phyloP scores from a whole-genome alignment of 2,113 vertebrate genomes.

The Xiphophorus maculatus region DNA sequence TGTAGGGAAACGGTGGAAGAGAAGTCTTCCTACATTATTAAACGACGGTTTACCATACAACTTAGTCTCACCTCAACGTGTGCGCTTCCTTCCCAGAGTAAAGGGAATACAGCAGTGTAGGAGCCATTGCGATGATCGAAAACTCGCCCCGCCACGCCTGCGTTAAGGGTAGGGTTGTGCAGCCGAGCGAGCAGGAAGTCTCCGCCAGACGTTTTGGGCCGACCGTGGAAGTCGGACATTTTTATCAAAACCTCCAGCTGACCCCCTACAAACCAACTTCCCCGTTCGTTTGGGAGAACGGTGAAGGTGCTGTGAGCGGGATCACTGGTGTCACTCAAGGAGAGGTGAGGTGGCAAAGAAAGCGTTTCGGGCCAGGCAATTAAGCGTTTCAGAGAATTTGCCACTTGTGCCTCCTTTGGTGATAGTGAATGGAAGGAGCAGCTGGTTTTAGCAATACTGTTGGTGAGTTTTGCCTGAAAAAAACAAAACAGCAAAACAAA shows the following conservation, averaged over 20 bases:
- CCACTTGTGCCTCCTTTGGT: slow-evolving; percentile 78
- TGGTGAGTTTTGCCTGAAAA: not conserved
- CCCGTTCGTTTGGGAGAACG: slow-evolving; percentile 69
- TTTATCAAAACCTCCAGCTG: slow-evolving; percentile 84
- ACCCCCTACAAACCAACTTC: slow-evolving; percentile 82
- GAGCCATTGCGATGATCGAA: slow-evolving; percentile 86
- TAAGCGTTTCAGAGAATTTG: slow-evolving; percentile 79
- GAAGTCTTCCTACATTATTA: not conserved
- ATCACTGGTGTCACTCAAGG: slow-evolving; percentile 82
- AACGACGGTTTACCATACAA: too few species aligned
- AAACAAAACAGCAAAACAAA: not conserved
- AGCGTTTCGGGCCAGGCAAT: slow-evolving; percentile 81
- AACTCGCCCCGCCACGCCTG: slow-evolving; percentile 86
- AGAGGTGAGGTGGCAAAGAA: slow-evolving; percentile 25
- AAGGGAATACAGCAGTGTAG: slow-evolving; percentile 86
- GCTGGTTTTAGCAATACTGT: not conserved
- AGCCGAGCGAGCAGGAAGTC: slow-evolving; percentile 88
- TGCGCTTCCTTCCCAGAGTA: slow-evolving; percentile 88
- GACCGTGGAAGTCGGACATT: slow-evolving; percentile 84
- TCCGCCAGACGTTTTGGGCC: slow-evolving; percentile 86
- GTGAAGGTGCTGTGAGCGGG: slow-evolving; percentile 85
- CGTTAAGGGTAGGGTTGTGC: slow-evolving; percentile 81
- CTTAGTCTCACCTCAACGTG: slow-evolving; percentile 80
- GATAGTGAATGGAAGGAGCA: slow-evolving; percentile 75
- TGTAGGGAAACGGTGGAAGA: too few species aligned